Conservation (phyloP, 2,113 vertebrate genomes). For the Pholis gunnellus region DNA sequence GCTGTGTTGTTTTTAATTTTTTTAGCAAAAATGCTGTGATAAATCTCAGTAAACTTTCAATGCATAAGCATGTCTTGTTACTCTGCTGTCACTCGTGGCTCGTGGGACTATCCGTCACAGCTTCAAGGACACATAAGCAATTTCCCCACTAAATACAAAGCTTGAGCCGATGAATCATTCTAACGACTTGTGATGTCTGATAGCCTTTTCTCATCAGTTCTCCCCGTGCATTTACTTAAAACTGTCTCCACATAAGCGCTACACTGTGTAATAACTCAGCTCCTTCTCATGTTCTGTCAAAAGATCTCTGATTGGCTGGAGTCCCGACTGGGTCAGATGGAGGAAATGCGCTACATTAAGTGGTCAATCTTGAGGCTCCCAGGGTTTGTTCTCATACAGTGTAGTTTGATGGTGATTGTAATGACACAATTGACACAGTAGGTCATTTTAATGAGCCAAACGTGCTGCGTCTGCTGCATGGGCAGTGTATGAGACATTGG, state of each 20-base stretch:
- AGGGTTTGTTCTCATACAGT: background rate
- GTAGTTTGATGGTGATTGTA: background rate
- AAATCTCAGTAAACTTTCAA: background rate
- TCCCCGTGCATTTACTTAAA: background rate
- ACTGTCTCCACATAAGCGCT: background rate
- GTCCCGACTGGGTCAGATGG: background rate
- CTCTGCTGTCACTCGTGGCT: background rate
- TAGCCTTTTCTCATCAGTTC: background rate
- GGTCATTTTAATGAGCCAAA: background rate
- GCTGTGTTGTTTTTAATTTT: background rate
- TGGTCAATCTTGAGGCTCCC: background rate
- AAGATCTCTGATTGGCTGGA: background rate
- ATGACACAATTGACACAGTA: background rate
- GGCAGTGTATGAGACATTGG: background rate
- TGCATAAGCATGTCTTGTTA: background rate
- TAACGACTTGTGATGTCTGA: background rate
- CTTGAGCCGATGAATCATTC: background rate
- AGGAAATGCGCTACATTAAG: background rate
- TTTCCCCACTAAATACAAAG: background rate
- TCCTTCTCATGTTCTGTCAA: background rate
- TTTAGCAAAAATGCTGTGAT: background rate
- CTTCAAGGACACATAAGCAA: conserved; percentile 1
- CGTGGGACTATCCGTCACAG: background rate
- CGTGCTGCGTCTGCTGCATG: background rate
- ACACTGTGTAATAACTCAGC: background rate